Conservation (phyloP, 2,888 invertebrate genomes). For the Neoaliturus tenellus region DNA sequence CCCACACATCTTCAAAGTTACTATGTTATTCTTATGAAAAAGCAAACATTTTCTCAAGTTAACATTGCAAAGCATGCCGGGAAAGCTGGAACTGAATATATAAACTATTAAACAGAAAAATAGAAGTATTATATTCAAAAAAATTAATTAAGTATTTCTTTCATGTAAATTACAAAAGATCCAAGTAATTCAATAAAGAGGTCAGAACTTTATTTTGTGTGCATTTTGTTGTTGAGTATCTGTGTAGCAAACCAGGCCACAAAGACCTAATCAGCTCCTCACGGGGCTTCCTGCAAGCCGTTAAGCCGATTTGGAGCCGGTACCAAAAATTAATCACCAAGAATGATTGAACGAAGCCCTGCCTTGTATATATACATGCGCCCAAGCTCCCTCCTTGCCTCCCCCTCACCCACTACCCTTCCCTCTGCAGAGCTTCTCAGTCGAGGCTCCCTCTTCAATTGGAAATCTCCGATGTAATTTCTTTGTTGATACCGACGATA, state of each 20-base stretch:
- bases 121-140: too few relatives aligned
- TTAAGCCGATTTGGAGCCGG: constrained; percentile 35
- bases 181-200: too few relatives aligned
- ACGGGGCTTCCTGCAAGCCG: constrained; percentile 10
- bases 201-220: constrained; percentile 14
- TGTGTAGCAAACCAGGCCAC: constrained; percentile 7
- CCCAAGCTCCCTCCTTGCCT: not conserved
- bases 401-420: not conserved
- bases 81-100: too few relatives aligned
- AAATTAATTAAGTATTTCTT: too few relatives aligned
- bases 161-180: too few relatives aligned
- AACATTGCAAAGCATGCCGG: too few relatives aligned
- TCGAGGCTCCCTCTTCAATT: not conserved
- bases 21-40: too few relatives aligned
- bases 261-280: constrained; percentile 27
- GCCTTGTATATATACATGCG: constrained; percentile 34
- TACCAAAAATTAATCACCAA: constrained; percentile 41
- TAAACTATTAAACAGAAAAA: too few relatives aligned
- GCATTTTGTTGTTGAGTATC: constrained; percentile 2
- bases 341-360: constrained; percentile 32
- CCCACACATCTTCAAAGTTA: too few relatives aligned
- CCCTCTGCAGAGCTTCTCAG: not conserved
- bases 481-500: constrained; percentile 29
- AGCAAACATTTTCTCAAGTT: too few relatives aligned
- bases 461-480: constrained; percentile 22